Conservation (phyloP, 92 coral and sea anemone species). For the Muricea muricata region DNA sequence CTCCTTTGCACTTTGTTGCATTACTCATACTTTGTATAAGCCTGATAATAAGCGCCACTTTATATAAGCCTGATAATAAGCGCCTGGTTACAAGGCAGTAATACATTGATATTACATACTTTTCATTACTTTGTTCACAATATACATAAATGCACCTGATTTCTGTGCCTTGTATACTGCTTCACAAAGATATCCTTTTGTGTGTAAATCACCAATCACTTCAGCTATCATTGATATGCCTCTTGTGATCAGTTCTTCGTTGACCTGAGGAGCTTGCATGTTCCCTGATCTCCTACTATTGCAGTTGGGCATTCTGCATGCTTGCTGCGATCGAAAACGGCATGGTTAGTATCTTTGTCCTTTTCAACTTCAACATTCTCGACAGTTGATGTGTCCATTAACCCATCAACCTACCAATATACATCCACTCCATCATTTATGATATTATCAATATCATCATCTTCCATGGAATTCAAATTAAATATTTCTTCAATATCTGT, state of each 20-base stretch:
- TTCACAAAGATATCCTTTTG: conserved; percentile 67
- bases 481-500: background rate
- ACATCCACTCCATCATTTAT: background rate
- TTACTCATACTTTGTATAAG: too few relatives aligned
- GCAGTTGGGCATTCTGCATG: background rate
- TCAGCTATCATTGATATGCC: conserved; percentile 57
- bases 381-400: background rate
- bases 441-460: background rate
- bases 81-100: too few relatives aligned
- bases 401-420: background rate
- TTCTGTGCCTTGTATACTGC: conserved; percentile 50
- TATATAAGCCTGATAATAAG: too few relatives aligned
- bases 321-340: background rate
- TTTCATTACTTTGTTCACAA: background rate
- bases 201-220: conserved; percentile 64
- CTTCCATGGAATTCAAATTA: background rate
- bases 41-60: too few relatives aligned
- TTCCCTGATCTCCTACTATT: conserved; percentile 44
- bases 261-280: conserved; percentile 14
- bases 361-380: background rate
- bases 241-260: conserved; percentile 6
- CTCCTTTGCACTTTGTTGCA: too few relatives aligned
- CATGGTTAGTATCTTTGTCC: background rate
- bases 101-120: too few relatives aligned
- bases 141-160: too few relatives aligned